These are phyloP conservation scores for Ammodytes marinus DNA, from an alignment of 2,113 vertebrate genomes.

Conservation along the genomic window DNA sequence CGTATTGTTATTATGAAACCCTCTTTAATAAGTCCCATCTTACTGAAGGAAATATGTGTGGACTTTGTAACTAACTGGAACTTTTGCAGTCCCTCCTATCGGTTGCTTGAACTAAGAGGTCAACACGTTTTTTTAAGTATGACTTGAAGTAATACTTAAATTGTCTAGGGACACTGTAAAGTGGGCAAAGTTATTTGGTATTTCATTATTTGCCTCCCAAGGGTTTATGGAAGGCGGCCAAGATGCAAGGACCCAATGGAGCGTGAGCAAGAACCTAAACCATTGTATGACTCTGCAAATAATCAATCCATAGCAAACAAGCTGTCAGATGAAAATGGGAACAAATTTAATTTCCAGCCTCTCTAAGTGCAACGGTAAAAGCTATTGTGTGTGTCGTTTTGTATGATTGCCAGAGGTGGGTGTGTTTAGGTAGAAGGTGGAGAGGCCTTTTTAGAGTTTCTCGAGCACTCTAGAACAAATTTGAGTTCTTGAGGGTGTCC, in stretches of 20 bases:
- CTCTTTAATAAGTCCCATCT: neutral
- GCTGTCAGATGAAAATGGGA: neutral
- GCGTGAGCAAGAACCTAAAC: neutral
- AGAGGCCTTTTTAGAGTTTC: neutral
- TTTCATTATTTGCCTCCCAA: constrained; percentile 9
- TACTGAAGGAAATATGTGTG: neutral
- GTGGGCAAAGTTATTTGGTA: neutral
- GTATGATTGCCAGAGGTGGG: neutral
- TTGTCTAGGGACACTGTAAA: neutral
- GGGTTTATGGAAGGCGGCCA: constrained; percentile 1
- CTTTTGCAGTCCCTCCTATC: neutral
- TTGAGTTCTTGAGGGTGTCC: too few relatives aligned
- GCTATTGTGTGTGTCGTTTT: neutral
- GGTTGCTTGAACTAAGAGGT: neutral
- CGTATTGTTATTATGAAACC: too few relatives aligned
- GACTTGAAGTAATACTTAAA: neutral
- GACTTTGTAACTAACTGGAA: neutral
- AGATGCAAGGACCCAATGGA: neutral
- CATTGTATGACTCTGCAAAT: neutral
- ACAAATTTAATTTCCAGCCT: neutral
- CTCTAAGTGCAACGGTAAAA: neutral
- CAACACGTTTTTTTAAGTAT: neutral
- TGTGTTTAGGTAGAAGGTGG: neutral
- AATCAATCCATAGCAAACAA: neutral
- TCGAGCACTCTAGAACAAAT: neutral